Evolutionary conservation across 2,113 vertebrate species (phyloP), one percentile per base, ranked within the genome.

Genomic region (Pycnonotus jocosus): DNA sequence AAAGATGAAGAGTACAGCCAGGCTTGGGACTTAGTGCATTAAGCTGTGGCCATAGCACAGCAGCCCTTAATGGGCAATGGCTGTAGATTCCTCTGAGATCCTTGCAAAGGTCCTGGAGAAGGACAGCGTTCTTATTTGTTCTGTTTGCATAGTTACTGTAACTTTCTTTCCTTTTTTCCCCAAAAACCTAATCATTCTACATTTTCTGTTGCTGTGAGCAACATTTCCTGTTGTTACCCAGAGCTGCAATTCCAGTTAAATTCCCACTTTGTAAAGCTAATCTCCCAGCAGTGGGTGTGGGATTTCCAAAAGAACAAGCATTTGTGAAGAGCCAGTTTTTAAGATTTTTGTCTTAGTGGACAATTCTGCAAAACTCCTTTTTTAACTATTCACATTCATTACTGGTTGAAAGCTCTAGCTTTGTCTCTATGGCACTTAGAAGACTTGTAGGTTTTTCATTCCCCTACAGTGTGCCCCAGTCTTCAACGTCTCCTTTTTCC

Each of bases 161-260:
- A 84, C 64, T 94, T 91, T 78, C 33, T 94, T 93, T 92, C 44
- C 27, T 22, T n/a, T 80, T 54, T 88, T 66, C 48, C 68, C 44
- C 51, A 28, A 94, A 96, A 92, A 57, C n/a, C 23, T 82, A 61
- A 90, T 94, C 81, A 90, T 81, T 60, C 83, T 89, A 71, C 72
- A 68, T 92, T 92, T 95, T 92, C 69, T 90, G 56, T 93, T 93
- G 76, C 88, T 95, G 72, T 51, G 69, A 94, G 92, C 68, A 94
- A 78, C 76, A 60, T 88, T 94, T 92, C 80, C 91, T 28, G 3
- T 84, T 66, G 86, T 92, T 93, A 91, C 72, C 48, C 38, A 51
- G 72, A 92, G 86, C 80, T 93, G 72, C 80, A 88, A 64, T 97
- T 94, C 72, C 73, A 86, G 60, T 93, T 83, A 71, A 91, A 86